Conservation (phyloP, 2,113 vertebrate species). For the Ciconia stormi region DNA sequence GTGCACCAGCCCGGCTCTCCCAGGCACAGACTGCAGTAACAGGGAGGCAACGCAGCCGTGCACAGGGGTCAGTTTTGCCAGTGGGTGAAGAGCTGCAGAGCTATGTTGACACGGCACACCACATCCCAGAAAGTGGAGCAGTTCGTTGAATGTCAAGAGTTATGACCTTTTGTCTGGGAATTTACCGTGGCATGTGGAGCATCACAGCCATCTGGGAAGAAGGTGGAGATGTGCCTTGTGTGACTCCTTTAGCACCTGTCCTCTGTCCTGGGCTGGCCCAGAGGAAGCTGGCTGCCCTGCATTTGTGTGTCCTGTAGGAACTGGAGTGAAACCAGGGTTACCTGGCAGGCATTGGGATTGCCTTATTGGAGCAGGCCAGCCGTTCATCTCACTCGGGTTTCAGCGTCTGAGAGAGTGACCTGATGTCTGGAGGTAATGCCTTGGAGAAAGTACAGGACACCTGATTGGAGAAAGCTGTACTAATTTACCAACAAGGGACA, state of each 20-base stretch:
- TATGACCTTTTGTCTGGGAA: background rate
- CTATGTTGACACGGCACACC: background rate
- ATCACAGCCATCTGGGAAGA: background rate
- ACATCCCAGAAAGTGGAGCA: background rate
- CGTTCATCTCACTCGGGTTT: background rate
- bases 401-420: background rate
- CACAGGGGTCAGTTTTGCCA: accelerated
- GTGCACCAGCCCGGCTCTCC: background rate
- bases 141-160: background rate
- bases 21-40: background rate
- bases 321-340: background rate
- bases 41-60: background rate
- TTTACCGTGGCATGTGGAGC: background rate
- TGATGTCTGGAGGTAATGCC: background rate
- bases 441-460: background rate
- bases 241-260: background rate
- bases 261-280: background rate
- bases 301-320: background rate
- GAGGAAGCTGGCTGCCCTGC: background rate
- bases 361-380: background rate
- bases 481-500: background rate
- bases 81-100: background rate
- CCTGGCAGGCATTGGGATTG: background rate
- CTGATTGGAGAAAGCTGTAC: background rate
- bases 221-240: background rate